phyloP scores from a whole-genome alignment of 2,888 invertebrate genomes.

The Petrolisthes cinctipes region DNA sequence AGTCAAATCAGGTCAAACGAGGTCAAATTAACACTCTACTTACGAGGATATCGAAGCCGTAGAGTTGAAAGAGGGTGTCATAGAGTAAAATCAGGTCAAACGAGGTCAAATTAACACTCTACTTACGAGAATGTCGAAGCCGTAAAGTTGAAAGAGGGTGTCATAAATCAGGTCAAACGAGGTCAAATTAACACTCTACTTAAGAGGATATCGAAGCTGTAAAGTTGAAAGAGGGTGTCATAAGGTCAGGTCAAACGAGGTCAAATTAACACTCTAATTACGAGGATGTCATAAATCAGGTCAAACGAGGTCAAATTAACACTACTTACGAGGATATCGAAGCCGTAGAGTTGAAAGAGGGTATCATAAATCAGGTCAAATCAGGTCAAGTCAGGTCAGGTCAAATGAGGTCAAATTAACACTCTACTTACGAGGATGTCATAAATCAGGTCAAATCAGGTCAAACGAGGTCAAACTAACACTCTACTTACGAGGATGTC shows the following conservation, averaged over 20 bases:
- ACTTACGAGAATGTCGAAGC: constrained; percentile 86
- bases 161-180: background rate
- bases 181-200: background rate
- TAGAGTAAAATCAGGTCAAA: background rate
- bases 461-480: background rate
- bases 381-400: no score
- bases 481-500: constrained; percentile 70
- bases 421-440: constrained; percentile 80
- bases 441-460: background rate
- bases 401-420: background rate
- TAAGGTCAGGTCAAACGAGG: background rate
- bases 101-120: background rate
- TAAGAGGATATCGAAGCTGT: constrained; percentile 90
- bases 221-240: constrained; percentile 79
- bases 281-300: constrained; percentile 77
- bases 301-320: background rate
- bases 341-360: constrained; percentile 87
- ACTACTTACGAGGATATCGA: constrained; percentile 82
- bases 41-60: constrained; percentile 90
- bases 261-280: constrained; percentile 69
- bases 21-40: background rate
- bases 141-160: constrained; percentile 83
- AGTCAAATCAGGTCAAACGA: background rate
- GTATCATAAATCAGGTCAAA: background rate
- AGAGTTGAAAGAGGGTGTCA: constrained; percentile 79